Evolutionary conservation across 2,797 vertebrate species (phyloP), one percentile per base, ranked within the genome.

Genomic region (Alauda arvensis): DNA sequence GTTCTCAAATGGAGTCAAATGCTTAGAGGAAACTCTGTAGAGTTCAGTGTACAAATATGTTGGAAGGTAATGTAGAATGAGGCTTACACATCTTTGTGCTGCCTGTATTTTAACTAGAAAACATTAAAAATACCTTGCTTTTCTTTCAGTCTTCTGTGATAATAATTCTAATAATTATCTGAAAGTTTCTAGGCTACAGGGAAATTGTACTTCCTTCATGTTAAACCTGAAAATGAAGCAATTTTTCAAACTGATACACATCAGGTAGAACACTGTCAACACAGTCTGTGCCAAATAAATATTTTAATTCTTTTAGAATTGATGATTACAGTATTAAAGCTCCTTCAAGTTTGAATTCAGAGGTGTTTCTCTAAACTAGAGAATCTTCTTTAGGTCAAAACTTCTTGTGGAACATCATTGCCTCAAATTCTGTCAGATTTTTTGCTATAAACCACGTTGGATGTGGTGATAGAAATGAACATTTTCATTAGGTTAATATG

Each of bases 171-270:
- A 48, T 60, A 63, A 67, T 79, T 62, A 67, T n/a, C 19, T 43
- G 39, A 65, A 68, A 61, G 42, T 9, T 83, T 87, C 51, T 61
- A 77, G 37, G 26, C 24, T 69, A 63, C 16, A 67, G 46, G 25
- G 37, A 68, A 68, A 75, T 53, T 68, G 34, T 57, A 43, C 17
- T 68, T 3, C 66, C 31, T 74, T 83, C 8, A 12, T 23, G 25
- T 80, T 94, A 89, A 93, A 80, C 18, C 9, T 77, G 39, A 65
- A 83, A 90, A 67, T 80, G 28, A 75, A 75, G 31, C 29, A 53
- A 3, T 52, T 90, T 82, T 87, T 90, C 61, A 37, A 70, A 23
- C 31, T 68, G 45, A 65, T 45, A 11, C 4, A 5, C 29, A 52
- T 33, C 34, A 37, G 12, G 21, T 67, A 18, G 45, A 87, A 76